Base-by-base conservation (phyloP, 2,113 vertebrate genomes). In the Pituophis catenifer region DNA sequence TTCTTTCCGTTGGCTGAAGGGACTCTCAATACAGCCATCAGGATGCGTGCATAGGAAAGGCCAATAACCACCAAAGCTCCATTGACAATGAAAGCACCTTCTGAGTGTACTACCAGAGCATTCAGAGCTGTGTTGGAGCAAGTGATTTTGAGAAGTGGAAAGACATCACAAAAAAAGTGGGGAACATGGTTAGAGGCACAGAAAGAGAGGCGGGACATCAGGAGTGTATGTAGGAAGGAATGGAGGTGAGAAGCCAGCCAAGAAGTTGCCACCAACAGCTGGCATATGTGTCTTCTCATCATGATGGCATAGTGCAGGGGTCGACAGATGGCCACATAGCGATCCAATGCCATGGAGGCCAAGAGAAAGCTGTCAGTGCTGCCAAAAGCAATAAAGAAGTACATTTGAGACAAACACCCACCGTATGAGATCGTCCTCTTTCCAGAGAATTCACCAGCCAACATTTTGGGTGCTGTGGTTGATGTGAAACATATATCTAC, bases 91-190 rank as follows among this genome's bases (percentile, higher is more conserved):
- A 96, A 91, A 44, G 93, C 93, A 8, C 95, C 93, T 87, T 93
- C 75, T 0, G 96, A 96, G 91, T 95, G 91, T 54, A 96, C 93
- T 62, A 95, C 89, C 10, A 90, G 93, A 62, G 94, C 91, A 21
- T 52, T 97, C 24, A 93, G 91, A 19, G 58, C 89, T 1, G 94
- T 96, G 29, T 96, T 91, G 65, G 97, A 96, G 90, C 95, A 97
- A 88, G 96, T 95, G 3, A 97, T 86, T 57, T 96, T 97, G 8
- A 97, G 88, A 88, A 97, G 89, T 8, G 95, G 96, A 17, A 96
- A 96, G 5, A 94, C 94, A 44, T 96, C 96, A 91, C 96, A 96
- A 29, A 97, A 96, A 65, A 95, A 95, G 70, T 96, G 95, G 90
- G 93, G 94, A 52, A 96, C 93, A 29, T 93, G 3, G 1, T 91